Evolutionary conservation across 2,888 invertebrate species (phyloP), one percentile per base, ranked within the genome.

Genomic region (Clunio marinus): DNA sequence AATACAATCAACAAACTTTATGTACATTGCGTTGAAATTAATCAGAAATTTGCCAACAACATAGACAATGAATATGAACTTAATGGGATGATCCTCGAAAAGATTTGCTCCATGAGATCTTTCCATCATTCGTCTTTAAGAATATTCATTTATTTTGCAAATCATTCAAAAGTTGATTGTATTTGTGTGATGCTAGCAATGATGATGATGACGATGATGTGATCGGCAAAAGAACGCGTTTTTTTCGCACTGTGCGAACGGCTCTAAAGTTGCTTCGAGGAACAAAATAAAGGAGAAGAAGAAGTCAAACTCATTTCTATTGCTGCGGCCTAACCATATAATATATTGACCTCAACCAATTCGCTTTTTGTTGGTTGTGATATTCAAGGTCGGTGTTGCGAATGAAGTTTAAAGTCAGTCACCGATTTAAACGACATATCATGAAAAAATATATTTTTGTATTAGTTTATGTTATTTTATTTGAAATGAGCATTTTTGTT

Each of bases 191-290:
- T 41, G 41, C 10, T 41, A 41, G 41, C 41, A 41, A 41, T 41
- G 10, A 41, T n/a, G n/a, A n/a, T n/a, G n/a, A n/a, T n/a, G n/a
- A n/a, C n/a, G n/a, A n/a, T n/a, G n/a, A n/a, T n/a, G n/a, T n/a
- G n/a, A n/a, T n/a, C n/a, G n/a, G n/a, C n/a, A 41, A 41, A 41
- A 41, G 8, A 41, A 41, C 41, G 41, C 41, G 41, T 41, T 41
- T 41, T 15, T 41, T 41, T 41, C 41, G 41, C 41, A 41, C 41
- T 41, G 41, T 41, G 41, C 41, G 41, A 41, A 41, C n/a, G n/a
- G n/a, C n/a, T n/a, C n/a, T n/a, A n/a, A n/a, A n/a, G n/a, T n/a
- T n/a, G n/a, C n/a, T n/a, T n/a, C n/a, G n/a, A n/a, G n/a, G n/a
- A 15, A 10, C 41, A 41, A n/a, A 41, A 41, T 10, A 41, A 41